phyloP scores from a whole-genome alignment of 2,113 vertebrate species.

The Toxostoma redivivum region DNA sequence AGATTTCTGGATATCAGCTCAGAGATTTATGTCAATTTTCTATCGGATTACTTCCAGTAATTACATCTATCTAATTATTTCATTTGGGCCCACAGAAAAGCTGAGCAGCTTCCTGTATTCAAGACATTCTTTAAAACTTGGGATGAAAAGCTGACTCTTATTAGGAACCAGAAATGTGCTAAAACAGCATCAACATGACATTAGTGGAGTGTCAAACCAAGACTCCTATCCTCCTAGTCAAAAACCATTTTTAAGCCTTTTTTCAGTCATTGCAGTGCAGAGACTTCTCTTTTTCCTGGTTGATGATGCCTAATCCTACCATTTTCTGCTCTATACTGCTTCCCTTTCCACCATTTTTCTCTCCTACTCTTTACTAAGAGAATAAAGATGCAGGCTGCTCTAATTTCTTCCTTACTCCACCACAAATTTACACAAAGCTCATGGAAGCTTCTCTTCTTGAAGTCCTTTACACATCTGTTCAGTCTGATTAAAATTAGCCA shows the following conservation, averaged over 20 bases:
- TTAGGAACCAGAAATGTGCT: neutral
- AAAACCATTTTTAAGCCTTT: neutral
- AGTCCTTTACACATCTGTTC: neutral
- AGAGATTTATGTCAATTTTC: neutral
- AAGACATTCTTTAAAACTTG: neutral
- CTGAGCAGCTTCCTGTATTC: neutral
- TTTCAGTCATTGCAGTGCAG: neutral
- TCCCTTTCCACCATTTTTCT: neutral
- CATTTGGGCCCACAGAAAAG: neutral
- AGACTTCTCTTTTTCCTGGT: neutral
- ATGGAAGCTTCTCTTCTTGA: neutral
- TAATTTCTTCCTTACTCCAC: neutral
- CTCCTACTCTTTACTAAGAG: neutral
- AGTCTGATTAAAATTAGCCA: neutral
- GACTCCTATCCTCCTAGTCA: neutral
- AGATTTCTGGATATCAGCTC: neutral
- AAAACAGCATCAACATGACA: neutral
- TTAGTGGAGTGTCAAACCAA: neutral
- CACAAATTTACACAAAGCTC: neutral
- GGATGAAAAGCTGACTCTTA: neutral
- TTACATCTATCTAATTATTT: neutral
- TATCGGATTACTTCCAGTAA: neutral
- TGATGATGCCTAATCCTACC: neutral
- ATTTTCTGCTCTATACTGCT: neutral
- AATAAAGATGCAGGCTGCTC: neutral